A percentile compares a stretch with the other conserved stretches of the same genome.
Evolutionary conservation across 2,113 vertebrate species (phyloP).

Genomic region (Nycticorax nycticorax): DNA sequence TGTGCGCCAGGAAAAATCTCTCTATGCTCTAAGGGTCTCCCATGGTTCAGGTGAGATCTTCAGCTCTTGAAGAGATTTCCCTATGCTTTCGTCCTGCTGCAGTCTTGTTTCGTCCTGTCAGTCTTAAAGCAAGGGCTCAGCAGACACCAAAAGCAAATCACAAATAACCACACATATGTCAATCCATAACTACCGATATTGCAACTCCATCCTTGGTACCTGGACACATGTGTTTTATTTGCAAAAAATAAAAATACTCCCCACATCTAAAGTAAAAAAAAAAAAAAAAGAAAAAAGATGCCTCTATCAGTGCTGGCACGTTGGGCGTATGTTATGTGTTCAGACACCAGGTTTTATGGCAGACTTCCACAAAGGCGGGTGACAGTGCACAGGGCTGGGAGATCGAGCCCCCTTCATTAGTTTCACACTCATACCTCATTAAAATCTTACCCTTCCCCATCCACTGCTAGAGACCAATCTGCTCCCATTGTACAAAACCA

Average conservation of each 20-base stretch:
- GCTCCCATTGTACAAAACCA: background rate
- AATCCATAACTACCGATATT: background rate
- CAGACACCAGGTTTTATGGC: background rate
- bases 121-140: background rate
- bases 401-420: background rate
- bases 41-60: background rate
- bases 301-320: background rate
- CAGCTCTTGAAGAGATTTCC: background rate
- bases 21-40: background rate
- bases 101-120: too few species aligned
- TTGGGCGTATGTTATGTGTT: background rate
- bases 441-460: background rate
- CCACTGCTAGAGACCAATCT: background rate
- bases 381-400: background rate
- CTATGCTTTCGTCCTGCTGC: background rate
- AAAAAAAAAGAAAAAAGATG: accelerated
- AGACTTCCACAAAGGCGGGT: background rate
- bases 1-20: background rate
- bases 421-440: background rate
- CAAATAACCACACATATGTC: background rate
- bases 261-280: background rate
- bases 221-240: background rate
- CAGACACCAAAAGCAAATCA: background rate
- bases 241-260: background rate
- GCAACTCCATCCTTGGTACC: background rate